phyloP scores from a whole-genome alignment of 2,797 vertebrate species.

The Amphiprion clarkii region DNA sequence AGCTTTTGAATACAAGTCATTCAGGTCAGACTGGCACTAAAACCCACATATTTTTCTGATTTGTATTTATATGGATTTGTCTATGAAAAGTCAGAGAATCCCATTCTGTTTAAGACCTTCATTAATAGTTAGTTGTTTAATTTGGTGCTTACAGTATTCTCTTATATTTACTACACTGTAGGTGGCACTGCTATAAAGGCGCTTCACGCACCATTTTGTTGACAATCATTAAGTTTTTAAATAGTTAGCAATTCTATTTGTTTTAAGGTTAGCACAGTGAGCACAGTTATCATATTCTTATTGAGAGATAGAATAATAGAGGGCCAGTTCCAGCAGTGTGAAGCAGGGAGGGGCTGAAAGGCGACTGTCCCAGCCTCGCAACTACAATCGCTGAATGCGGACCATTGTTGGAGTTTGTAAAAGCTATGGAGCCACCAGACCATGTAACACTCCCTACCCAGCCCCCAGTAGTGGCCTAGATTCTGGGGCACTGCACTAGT shows the following conservation, averaged over 20 bases:
- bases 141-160: not conserved
- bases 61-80: not conserved
- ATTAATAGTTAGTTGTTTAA: not conserved
- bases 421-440: conserved; percentile 80
- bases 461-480: conserved; percentile 78
- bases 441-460: conserved; percentile 73
- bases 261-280: not conserved
- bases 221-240: not conserved
- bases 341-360: conserved; percentile 57
- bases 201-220: not conserved
- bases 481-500: conserved; percentile 61
- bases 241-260: not conserved
- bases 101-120: not conserved
- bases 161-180: not conserved
- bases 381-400: conserved; percentile 74
- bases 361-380: conserved; percentile 57
- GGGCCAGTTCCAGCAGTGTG: conserved; percentile 53
- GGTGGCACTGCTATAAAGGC: not conserved
- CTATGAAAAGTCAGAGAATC: not conserved
- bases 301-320: conserved; percentile 40
- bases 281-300: not conserved
- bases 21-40: conserved; percentile 15
- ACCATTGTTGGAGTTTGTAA: conserved; percentile 78
- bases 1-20: conserved; percentile 11
- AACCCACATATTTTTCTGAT: not conserved